Evolutionary conservation across 2,113 vertebrate species (phyloP).

Genomic region (Cheilinus undulatus): DNA sequence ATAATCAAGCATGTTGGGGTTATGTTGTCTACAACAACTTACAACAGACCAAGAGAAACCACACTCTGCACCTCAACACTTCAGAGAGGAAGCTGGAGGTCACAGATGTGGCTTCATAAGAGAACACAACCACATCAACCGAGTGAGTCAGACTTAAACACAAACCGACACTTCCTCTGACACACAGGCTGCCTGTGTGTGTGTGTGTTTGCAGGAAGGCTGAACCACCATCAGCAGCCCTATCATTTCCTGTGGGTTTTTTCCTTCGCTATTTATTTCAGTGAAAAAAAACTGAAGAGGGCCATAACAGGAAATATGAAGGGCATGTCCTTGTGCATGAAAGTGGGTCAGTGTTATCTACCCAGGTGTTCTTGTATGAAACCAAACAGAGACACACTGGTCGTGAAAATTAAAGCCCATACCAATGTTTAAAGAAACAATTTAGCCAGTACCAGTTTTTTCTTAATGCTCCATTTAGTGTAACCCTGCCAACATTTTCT

Average conservation of each 20-base stretch:
- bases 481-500: no score
- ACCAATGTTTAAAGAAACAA: no score
- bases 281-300: neutral
- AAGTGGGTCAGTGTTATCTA: no score
- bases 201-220: constrained; percentile 33
- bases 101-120: constrained; percentile 27
- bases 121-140: neutral
- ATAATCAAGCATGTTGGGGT: neutral
- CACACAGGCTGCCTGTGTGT: constrained; percentile 3
- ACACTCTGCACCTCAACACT: constrained; percentile 22
- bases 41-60: neutral
- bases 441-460: no score
- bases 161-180: constrained; percentile 47
- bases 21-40: no score
- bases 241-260: constrained; percentile 56
- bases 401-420: no score
- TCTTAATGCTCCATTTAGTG: no score
- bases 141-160: constrained; percentile 35
- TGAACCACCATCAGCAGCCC: constrained; percentile 20
- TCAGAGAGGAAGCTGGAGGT: neutral
- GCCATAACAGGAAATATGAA: constrained; percentile 7
- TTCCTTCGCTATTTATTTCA: constrained; percentile 24
- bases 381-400: no score
- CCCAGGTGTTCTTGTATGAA: no score
- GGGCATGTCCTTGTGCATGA: neutral